Evolutionary conservation across 2,888 invertebrate species (phyloP), one percentile per base, ranked within the genome.

Genomic region (Meliscaeva auricollis): DNA sequence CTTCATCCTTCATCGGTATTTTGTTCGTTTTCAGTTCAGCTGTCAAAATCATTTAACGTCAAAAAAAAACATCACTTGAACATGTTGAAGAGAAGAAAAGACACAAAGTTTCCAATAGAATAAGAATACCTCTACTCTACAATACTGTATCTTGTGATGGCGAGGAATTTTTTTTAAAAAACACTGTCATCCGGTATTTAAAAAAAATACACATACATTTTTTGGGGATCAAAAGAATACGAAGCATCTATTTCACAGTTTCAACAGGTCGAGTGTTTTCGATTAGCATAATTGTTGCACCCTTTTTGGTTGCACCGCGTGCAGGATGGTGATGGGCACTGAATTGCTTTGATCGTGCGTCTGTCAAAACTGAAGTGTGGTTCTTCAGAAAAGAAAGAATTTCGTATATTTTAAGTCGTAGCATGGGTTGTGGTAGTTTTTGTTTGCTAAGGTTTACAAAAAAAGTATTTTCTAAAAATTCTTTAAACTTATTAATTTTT

Each of bases 31-130:
- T 69, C 56, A 32, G 20, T 69, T 72, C 81, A 85, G 81, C 85
- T 85, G 85, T 81, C 85, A 85, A 81, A 85, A 35, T 81, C 85
- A 81, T 81, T 85, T 69, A 81, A 73, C 76, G 54, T 85, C 81
- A 76, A 66, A 52, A 76, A 66, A 52, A 78, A 68, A 22, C 44
- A 58, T n/a, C 81, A 80, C 85, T 85, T 81, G 76, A 85, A 56
- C 35, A 44, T 62, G 44, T 74, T 70, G n/a, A 56, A 52, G 50
- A 83, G 20, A 15, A 58, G 60, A 66, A 79, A 62, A 41, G 3
- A 52, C 41, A 44, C 56, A 50, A n/a, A n/a, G n/a, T n/a, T n/a
- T n/a, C n/a, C 26, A 56, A 70, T 48, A 52, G 7, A 72, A 54
- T 72, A 52, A 38, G 56, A 26, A 38, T 26, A n/a, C n/a, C n/a